Base-by-base conservation (phyloP, 2,888 invertebrate genomes). In the Lycia hirtaria region DNA sequence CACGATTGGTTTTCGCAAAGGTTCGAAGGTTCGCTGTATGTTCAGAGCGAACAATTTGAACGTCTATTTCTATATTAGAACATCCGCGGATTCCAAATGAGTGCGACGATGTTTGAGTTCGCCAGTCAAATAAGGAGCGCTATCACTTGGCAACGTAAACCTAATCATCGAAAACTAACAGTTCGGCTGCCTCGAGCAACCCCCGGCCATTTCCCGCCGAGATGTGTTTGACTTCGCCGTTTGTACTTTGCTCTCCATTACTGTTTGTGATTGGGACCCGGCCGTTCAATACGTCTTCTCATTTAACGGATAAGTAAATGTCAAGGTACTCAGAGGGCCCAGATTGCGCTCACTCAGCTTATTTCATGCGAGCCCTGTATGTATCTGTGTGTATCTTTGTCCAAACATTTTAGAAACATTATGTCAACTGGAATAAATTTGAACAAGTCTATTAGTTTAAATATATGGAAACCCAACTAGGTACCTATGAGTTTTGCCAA, bases 91-190 rank as follows among this genome's bases (percentile, higher is more conserved):
- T 62, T 68, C 53, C 64, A 57, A 71, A 68, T 69, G 65, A 65
- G 56, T 57, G 55, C 56, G 57, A 63, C 60, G 59, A 52, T 58
- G 35, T 79, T 80, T 78, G 73, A 78, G 62, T 78, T 78, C 41
- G 49, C 62, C 68, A 72, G 57, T 73, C 75, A 83, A 81, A 80
- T 74, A 80, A 64, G 71, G 69, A 76, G 67, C 68, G 64, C 75
- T 71, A 80, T 82, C 78, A 75, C 73, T 75, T 72, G 71, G 72
- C 64, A 79, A 74, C 72, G 80, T 71, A 83, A 82, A 85, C 81
- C 72, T 79, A 82, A 85, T 87, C 80, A 83, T 82, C 71, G 73
- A 76, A 80, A 79, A 77, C 79, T 78, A 86, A 86, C 80, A 82
- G 73, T 67, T 65, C 32, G 63, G 65, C n/a, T 55, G 58, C 57